Evolutionary conservation across 2,888 invertebrate genomes (phyloP), one percentile per base, ranked within the genome.

Genomic region (Molorchus minor): DNA sequence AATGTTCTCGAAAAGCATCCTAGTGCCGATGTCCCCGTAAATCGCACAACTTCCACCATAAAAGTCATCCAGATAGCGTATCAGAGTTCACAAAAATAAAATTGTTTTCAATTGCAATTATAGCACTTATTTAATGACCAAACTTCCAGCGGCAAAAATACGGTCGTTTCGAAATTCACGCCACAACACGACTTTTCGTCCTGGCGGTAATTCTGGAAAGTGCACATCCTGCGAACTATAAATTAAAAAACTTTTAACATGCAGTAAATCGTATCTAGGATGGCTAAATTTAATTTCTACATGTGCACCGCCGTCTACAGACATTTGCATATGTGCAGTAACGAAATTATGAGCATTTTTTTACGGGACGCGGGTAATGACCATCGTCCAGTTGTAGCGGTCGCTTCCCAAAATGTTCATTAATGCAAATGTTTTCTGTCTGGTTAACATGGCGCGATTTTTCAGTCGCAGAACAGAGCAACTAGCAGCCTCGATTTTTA

Each of bases 261-360:
- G 61, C 54, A 49, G 63, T 65, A 65, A 65, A 65, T 65, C 63
- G 58, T 57, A 65, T 63, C 64, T 65, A 63, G 52, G 64, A 58
- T 55, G 57, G 58, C 58, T 61, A 59, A 65, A 65, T 63, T 65
- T 64, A 65, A 64, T 65, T 61, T 59, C 55, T 56, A 61, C 62
- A 64, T 60, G 56, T 55, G 58, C 15, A 13, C 25, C 33, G 15
- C 16, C 38, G 45, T 55, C 43, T 12, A 12, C 10, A 10, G 33
- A 33, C n/a, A 36, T n/a, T 51, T 21, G 51, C 44, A 44, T 20
- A 21, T 20, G 44, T 5, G 16, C 30, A 5, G 33, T 13, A 29
- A 4, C 17, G 15, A 25, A 64, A 64, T 64, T 66, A 66, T 62
- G 63, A 61, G 40, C 33, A 59, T n/a, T 54, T 56, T 59, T 64